These are phyloP conservation scores for Cephalopachus bancanus DNA, from an alignment of 2,797 vertebrate species.

Conservation along the genomic window DNA sequence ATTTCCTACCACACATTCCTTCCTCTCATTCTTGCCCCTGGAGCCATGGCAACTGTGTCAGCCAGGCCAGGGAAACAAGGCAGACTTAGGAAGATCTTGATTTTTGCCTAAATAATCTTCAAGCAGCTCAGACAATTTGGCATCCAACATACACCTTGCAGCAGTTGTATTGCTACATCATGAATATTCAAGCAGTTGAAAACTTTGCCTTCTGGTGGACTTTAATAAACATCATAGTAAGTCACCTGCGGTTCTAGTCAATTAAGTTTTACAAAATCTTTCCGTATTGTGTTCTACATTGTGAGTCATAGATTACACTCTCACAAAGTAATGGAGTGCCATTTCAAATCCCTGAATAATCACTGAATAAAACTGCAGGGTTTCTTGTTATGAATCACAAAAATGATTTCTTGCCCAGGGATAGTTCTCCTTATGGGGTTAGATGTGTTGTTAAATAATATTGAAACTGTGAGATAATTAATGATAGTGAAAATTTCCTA, in stretches of 20 bases:
- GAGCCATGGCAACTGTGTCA: not conserved
- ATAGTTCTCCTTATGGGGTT: conserved; percentile 58
- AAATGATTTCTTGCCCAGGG: conserved; percentile 72
- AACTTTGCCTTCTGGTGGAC: not conserved
- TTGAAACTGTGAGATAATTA: conserved; percentile 21
- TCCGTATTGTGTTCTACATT: not conserved
- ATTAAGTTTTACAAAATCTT: conserved; percentile 68
- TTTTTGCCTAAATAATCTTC: not conserved
- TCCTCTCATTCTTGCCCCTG: not conserved
- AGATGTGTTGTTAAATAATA: conserved; percentile 45
- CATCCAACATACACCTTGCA: not conserved
- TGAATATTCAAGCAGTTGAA: conserved; percentile 49
- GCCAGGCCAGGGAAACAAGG: not conserved
- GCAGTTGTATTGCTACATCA: not conserved
- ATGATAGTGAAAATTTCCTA: not conserved
- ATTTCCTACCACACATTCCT: not conserved
- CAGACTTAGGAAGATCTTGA: conserved; percentile 1
- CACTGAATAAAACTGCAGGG: conserved; percentile 31
- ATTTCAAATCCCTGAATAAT: conserved; percentile 7
- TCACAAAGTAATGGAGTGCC: not conserved
- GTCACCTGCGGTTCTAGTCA: conserved; percentile 61
- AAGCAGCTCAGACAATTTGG: conserved; percentile 10
- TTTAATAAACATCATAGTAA: conserved; percentile 45
- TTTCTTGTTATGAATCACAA: conserved; percentile 60
- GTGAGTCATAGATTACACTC: conserved; percentile 27